Percentiles rank a stretch among this genome's conserved stretches.
These are phyloP conservation scores for Eupithecia subfuscata DNA, from an alignment of 2,888 invertebrate species.

Conservation along the genomic window DNA sequence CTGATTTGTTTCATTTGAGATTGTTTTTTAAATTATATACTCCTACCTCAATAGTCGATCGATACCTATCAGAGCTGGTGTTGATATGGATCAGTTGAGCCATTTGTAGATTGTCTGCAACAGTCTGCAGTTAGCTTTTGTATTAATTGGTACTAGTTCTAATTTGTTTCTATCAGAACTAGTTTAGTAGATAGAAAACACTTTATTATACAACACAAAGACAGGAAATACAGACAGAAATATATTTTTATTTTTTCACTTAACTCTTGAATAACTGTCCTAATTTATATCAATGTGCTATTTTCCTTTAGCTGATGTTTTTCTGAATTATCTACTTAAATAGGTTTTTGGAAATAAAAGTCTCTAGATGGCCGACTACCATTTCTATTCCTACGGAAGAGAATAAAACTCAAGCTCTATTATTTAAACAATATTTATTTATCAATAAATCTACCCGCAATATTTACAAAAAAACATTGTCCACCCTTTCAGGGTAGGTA, in stretches of 20 bases:
- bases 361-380: background rate
- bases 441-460: conserved; percentile 10
- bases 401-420: background rate
- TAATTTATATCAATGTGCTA: background rate
- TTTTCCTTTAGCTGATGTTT: background rate
- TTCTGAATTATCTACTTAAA: too few species aligned
- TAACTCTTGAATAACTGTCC: background rate
- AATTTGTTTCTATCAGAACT: too few species aligned
- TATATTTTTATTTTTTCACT: background rate
- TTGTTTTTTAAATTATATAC: background rate
- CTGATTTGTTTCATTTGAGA: background rate
- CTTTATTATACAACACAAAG: too few species aligned
- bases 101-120: too few species aligned
- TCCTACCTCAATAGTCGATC: too few species aligned
- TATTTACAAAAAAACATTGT: conserved; percentile 14
- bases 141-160: too few species aligned
- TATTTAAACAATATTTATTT: conserved; percentile 16
- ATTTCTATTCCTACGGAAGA: background rate
- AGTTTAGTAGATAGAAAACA: too few species aligned
- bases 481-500: background rate
- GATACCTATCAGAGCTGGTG: too few species aligned
- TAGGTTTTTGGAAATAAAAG: background rate
- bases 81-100: too few species aligned
- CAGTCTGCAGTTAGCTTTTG: too few species aligned
- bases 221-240: too few species aligned